Percentiles rank a stretch among this genome's conserved stretches.
Conservation (phyloP, 37 sponge, comb jelly and placozoan species). For the Spongilla lacustris region DNA sequence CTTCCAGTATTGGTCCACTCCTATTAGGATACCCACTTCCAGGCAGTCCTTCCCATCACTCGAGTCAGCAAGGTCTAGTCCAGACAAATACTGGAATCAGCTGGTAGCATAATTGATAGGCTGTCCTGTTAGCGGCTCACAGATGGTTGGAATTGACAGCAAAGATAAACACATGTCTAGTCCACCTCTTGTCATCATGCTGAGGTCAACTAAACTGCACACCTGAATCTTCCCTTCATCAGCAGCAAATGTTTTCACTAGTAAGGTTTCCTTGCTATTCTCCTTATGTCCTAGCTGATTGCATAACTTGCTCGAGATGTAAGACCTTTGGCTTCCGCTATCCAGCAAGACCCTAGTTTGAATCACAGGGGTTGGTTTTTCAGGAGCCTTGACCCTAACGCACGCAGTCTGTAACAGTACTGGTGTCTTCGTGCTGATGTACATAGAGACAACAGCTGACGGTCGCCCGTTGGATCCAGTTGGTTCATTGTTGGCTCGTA, state of each 20-base stretch:
- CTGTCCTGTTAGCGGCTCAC: slow-evolving; percentile 30
- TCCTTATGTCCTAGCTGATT: neutral
- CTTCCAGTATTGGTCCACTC: slow-evolving; percentile 21
- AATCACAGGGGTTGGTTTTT: neutral
- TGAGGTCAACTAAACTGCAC: slow-evolving; percentile 8
- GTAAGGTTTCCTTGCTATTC: neutral
- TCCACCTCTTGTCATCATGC: slow-evolving; percentile 6
- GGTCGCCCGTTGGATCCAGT: neutral
- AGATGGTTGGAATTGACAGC: slow-evolving; percentile 25
- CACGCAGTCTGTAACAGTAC: slow-evolving; percentile 40
- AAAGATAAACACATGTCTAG: neutral
- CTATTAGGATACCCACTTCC: slow-evolving; percentile 15
- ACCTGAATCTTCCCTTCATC: neutral
- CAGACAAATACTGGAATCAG: neutral
- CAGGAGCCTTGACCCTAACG: slow-evolving; percentile 7
- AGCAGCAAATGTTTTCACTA: slow-evolving; percentile 24
- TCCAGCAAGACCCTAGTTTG: slow-evolving; percentile 9
- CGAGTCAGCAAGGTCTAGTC: slow-evolving; percentile 29
- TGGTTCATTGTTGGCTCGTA: slow-evolving; percentile 3
- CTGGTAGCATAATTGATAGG: neutral
- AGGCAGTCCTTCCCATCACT: slow-evolving; percentile 14
- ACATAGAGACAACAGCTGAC: neutral
- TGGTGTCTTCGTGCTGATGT: neutral
- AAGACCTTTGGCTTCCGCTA: slow-evolving; percentile 24
- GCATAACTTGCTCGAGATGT: neutral